phyloP scores from a whole-genome alignment of 2,797 vertebrate species.

The Echiichthys vipera region DNA sequence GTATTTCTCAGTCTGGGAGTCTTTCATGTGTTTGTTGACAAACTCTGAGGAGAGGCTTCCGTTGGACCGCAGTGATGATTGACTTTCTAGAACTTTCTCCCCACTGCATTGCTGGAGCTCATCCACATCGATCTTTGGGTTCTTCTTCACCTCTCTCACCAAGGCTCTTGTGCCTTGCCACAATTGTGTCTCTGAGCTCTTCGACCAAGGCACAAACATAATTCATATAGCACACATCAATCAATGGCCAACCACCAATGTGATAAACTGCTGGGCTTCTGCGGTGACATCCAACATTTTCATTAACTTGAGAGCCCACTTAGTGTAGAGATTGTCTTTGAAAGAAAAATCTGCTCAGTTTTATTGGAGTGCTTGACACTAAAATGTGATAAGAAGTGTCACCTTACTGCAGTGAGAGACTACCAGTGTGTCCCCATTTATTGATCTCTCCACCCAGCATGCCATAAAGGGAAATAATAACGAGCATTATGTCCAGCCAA shows the following conservation, averaged over 20 bases:
- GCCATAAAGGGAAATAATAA: constrained; percentile 59
- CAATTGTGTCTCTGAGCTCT: too few relatives aligned
- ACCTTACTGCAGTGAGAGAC: neutral
- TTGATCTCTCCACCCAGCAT: constrained; percentile 36
- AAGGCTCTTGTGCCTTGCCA: too few relatives aligned
- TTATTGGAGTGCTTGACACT: constrained; percentile 28
- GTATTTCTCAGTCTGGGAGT: too few relatives aligned
- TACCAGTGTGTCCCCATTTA: constrained; percentile 10
- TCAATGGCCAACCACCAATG: constrained; percentile 14
- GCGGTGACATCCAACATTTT: constrained; percentile 26
- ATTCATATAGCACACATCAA: constrained; percentile 14
- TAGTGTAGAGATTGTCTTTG: constrained; percentile 3
- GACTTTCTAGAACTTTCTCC: too few relatives aligned
- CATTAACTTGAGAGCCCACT: constrained; percentile 44
- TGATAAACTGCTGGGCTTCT: constrained; percentile 24
- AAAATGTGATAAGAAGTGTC: constrained; percentile 42
- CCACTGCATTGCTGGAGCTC: too few relatives aligned
- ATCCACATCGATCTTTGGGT: too few relatives aligned
- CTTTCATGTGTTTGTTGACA: too few relatives aligned
- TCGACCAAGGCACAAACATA: too few relatives aligned
- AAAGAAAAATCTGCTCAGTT: neutral
- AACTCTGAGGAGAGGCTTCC: too few relatives aligned
- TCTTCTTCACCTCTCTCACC: too few relatives aligned
- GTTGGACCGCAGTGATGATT: too few relatives aligned
- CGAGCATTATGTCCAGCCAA: constrained; percentile 45